Base-by-base conservation (phyloP, 1,140 invertebrate species). In the Dendroctonus valens region DNA sequence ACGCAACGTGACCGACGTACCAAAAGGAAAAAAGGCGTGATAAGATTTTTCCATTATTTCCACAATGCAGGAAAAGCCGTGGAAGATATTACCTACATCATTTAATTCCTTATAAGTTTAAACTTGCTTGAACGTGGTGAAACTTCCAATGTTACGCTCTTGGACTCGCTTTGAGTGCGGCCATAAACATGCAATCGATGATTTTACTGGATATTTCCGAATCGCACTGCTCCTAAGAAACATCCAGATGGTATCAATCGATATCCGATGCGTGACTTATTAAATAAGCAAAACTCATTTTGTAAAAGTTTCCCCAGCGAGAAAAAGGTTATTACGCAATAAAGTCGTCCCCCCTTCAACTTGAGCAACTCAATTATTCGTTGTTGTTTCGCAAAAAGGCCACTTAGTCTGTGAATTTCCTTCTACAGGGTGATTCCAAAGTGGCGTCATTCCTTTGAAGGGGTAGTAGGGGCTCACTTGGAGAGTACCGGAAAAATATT, bases 201-300 rank as follows among this genome's bases (percentile, higher is more conserved):
- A 26, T 26, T 26, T 26, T 26, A 26, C 26, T 26, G 26, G 26
- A 26, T 26, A 3, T 3, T 26, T n/a, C n/a, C n/a, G n/a, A n/a
- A n/a, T n/a, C n/a, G n/a, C n/a, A 26, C 1, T 26, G 3, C 3
- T 26, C 26, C 3, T 26, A 3, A 14, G 6, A 4, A 50, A 7
- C 3, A 50, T 14, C 12, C 8, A 46, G 42, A 46, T 8, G 42
- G n/a, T 9, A 46, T 46, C 42, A 46, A 46, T 46, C 42, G 4
- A 46, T 12, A 46, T 8, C 42, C 1, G 42, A 46, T 46, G 42
- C 1, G 42, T 46, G 9, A 8, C 50, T 26, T 52, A 52, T 26
- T 52, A 52, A 55, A 55, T 55, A 55, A 55, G 15, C 14, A 55
- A 55, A 55, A 55, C 26, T 41, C 53, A 55, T 40, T 55, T 55